Conservation (phyloP, 1,140 invertebrate genomes). For the Drosophila novamexicana region DNA sequence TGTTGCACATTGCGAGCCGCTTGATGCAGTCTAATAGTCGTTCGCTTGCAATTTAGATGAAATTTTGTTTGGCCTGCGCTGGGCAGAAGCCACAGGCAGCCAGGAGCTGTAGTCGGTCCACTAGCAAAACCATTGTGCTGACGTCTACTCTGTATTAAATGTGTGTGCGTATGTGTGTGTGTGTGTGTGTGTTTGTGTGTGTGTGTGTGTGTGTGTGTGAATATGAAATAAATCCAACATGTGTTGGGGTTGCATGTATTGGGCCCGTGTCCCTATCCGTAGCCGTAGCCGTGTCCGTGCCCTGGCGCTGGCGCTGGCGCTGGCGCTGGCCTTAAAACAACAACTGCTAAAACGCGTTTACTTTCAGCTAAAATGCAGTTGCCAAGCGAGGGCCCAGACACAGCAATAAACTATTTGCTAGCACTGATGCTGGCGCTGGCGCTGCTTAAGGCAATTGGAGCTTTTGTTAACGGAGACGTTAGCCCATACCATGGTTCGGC, state of each 20-base stretch:
- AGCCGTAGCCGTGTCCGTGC: slow-evolving; percentile 1
- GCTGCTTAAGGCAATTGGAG: slow-evolving; percentile 45
- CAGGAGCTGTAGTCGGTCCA: slow-evolving; percentile 4
- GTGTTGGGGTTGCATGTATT: neutral
- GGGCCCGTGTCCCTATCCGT: no score
- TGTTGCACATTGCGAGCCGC: slow-evolving; percentile 23
- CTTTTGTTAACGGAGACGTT: slow-evolving; percentile 48
- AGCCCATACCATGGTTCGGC: neutral
- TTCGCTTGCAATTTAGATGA: slow-evolving; percentile 55
- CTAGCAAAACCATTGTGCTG: slow-evolving; percentile 32
- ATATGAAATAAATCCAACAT: slow-evolving; percentile 18
- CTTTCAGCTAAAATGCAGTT: slow-evolving; percentile 44
- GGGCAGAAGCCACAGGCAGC: slow-evolving; percentile 1
- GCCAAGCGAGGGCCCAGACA: slow-evolving; percentile 22
- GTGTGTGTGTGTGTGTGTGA: neutral
- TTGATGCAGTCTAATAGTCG: slow-evolving; percentile 42
- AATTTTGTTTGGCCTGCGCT: slow-evolving; percentile 45
- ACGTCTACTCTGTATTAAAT: slow-evolving; percentile 49
- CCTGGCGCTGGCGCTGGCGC: slow-evolving; percentile 7
- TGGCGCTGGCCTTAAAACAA: slow-evolving; percentile 36
- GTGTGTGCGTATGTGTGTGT: neutral
- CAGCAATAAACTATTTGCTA: slow-evolving; percentile 40
- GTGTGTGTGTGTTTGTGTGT: neutral
- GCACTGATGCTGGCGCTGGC: slow-evolving; percentile 22
- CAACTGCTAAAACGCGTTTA: slow-evolving; percentile 29